Evolutionary conservation across 2,797 vertebrate species (phyloP).

Genomic region (Dryobates pubescens): DNA sequence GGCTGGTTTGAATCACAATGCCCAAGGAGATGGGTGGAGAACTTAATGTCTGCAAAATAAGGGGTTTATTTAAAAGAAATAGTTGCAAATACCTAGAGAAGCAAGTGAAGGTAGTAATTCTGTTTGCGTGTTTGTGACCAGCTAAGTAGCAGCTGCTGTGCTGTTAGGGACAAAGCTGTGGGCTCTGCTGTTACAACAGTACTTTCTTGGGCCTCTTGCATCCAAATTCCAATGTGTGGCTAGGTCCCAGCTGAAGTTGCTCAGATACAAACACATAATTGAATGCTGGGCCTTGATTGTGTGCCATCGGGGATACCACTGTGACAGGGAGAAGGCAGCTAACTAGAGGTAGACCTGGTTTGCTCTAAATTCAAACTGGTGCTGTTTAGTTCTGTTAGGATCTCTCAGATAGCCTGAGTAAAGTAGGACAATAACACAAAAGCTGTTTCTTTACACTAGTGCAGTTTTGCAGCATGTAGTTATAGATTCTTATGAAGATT

Average conservation of each 20-base stretch:
- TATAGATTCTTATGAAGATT: not conserved
- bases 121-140: not conserved
- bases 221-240: accelerated
- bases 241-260: not conserved
- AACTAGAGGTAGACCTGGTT: not conserved
- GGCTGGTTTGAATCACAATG: not conserved
- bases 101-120: not conserved
- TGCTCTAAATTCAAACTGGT: not conserved
- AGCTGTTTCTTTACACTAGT: not conserved
- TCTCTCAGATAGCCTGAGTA: not conserved
- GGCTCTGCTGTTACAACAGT: not conserved
- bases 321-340: not conserved
- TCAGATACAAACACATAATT: not conserved
- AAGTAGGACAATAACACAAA: not conserved
- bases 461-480: not conserved
- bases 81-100: not conserved
- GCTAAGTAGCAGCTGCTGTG: accelerated
- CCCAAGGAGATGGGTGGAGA: not conserved
- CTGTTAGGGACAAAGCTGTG: not conserved
- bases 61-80: not conserved
- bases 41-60: not conserved
- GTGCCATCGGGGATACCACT: not conserved
- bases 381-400: not conserved
- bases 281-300: not conserved
- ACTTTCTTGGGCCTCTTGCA: not conserved